Base-by-base conservation (phyloP, 2,888 invertebrate genomes). In the Dolichomitus sp. region DNA sequence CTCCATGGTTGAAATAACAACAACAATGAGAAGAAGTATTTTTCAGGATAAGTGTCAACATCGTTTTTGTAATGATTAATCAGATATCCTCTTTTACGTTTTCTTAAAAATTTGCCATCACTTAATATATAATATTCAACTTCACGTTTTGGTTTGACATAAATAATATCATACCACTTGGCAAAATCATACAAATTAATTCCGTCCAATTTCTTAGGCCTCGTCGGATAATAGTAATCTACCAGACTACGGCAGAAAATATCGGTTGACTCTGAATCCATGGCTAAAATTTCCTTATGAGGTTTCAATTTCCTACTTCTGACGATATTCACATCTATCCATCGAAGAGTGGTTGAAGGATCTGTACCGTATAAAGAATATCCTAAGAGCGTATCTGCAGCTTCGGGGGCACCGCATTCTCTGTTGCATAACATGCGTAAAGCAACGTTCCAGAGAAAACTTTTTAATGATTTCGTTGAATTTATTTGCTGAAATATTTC, bases 281-380 rank as follows among this genome's bases (percentile, higher is more conserved):
- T 52, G n/a, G 40, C 65, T 48, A 81, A 80, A 72, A 89, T 88
- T 73, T 88, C 86, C 68, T 85, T 73, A 69, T 81, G 70, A 1
- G 70, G 27, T 72, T 84, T 86, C 5, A 86, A 14, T 54, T 70
- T 86, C 50, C 73, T 75, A 68, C 72, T 86, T 50, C 85, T 65
- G n/a, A 84, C 79, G 33, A 77, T 54, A 66, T 77, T 76, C 0
- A 90, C 81, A 83, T 90, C 88, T 69, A 92, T 69, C 91, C 91
- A 93, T 86, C 87, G 83, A 63, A 92, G 89, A 17, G 88, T 90
- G 33, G 92, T 92, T 5, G 80, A 37, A 9, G 87, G 78, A 84
- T 92, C 91, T 2, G 91, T 91, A 40, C 89, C 91, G 70, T 86
- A 70, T 45, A 91, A 86, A 4, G 90, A 83, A 48, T 88, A 86